Evolutionary conservation across 2,888 invertebrate genomes (phyloP), one percentile per base, ranked within the genome.

Genomic region (Cetonia aurata): DNA sequence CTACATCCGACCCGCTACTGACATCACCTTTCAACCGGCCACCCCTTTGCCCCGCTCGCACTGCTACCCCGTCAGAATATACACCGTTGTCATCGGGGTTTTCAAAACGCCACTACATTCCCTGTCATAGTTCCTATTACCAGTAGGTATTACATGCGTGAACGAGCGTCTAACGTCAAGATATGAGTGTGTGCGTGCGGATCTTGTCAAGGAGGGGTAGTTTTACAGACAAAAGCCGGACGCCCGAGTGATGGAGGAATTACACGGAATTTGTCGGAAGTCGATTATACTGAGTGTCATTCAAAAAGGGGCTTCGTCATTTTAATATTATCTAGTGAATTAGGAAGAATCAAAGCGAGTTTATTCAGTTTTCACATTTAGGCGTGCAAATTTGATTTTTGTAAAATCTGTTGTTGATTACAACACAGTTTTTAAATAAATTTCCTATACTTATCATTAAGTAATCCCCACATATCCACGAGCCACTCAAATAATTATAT

Each of bases 1-100:
- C 82, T 83, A 76, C 76, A 76, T 77, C 83, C 85, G 84, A 86
- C 85, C 83, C 85, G 85, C 86, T 86, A 86, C 73, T 71, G 74
- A 74, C 75, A 77, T 77, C 78, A 76, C 77, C 76, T 73, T 72
- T 72, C 74, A 75, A 72, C 75, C 75, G 75, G 72, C 72, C 72
- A 73, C 69, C 75, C 77, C 67, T 71, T 46, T 70, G 50, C 72
- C 70, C 50, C 44, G 68, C 69, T 53, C 67, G 12, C 44, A 4
- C 4, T 25, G 25, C 25, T 25, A 25, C 25, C 25, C 25, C 25
- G 25, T 25, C 1, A 1, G 25, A 3, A 4, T 25, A 25, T 25
- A 25, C 53, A 17, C 52, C 44, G 56, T 57, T 52, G 67, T 67
- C 69, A 69, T 48, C 56, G 67, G 70, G 59, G 67, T 67, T 25